Percentiles rank a stretch among this genome's conserved stretches.
phyloP scores from a whole-genome alignment of 2,113 vertebrate species.

The Butorides virescens region DNA sequence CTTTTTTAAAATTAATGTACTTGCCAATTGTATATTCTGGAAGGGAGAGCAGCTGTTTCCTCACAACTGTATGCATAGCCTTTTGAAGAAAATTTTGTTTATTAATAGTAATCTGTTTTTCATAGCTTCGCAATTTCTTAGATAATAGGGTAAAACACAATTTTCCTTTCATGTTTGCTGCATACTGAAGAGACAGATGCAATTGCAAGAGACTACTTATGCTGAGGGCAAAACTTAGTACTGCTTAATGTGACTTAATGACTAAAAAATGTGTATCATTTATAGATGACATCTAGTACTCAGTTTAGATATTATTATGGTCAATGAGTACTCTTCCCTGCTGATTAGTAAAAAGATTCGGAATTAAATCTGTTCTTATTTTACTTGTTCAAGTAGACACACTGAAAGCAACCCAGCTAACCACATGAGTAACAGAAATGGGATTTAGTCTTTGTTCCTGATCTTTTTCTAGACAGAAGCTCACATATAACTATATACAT shows the following conservation, averaged over 20 bases:
- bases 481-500: background rate
- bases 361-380: slow-evolving; percentile 37
- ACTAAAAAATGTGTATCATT: slow-evolving; percentile 44
- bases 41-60: slow-evolving; percentile 51
- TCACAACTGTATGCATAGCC: slow-evolving; percentile 7
- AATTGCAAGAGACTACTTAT: slow-evolving; percentile 28
- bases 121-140: slow-evolving; percentile 38
- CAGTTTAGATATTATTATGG: slow-evolving; percentile 29
- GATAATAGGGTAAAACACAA: slow-evolving; percentile 57
- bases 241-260: slow-evolving; percentile 53
- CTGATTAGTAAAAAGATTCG: background rate
- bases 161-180: slow-evolving; percentile 41
- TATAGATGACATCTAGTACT: slow-evolving; percentile 9
- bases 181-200: slow-evolving; percentile 50
- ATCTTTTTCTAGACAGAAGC: slow-evolving; percentile 3
- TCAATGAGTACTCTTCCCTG: slow-evolving; percentile 33
- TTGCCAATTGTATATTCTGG: slow-evolving; percentile 21
- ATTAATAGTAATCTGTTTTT: slow-evolving; percentile 64
- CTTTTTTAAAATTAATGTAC: slow-evolving; percentile 23
- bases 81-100: slow-evolving; percentile 57
- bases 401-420: background rate
- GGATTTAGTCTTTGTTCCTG: background rate
- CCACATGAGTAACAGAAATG: background rate
- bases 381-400: background rate
- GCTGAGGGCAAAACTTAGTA: slow-evolving; percentile 46